Evolutionary conservation across 2,888 invertebrate species (phyloP).

Genomic region (Oxyscelio sp.): DNA sequence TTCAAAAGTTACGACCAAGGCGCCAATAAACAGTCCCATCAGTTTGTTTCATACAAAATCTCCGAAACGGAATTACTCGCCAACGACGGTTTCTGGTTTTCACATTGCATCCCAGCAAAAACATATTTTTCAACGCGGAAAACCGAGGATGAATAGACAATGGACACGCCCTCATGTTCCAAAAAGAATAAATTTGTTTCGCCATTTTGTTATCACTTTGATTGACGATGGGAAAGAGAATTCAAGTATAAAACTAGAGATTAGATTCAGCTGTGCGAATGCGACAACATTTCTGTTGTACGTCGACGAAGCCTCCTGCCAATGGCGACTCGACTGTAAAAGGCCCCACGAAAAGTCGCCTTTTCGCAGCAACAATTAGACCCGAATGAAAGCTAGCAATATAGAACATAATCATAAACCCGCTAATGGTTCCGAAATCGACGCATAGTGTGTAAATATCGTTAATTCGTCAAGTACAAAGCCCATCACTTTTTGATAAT

Average conservation of each 20-base stretch:
- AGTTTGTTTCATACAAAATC: constrained; percentile 40
- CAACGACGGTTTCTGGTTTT: constrained; percentile 20
- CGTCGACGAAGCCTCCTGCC: constrained; percentile 26
- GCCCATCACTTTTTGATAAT: constrained; percentile 39
- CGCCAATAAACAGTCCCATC: constrained; percentile 22
- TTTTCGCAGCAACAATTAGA: constrained; percentile 17
- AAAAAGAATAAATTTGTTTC: constrained; percentile 23
- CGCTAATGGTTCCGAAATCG: constrained; percentile 41
- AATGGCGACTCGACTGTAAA: constrained; percentile 6
- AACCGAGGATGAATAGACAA: neutral
- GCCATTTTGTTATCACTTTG: constrained; percentile 23
- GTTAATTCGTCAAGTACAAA: constrained; percentile 66
- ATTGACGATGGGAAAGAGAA: neutral
- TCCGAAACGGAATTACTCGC: neutral
- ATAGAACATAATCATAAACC: constrained; percentile 63
- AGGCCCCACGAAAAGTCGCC: constrained; percentile 35
- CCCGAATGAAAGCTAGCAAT: constrained; percentile 54
- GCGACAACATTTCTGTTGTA: constrained; percentile 65
- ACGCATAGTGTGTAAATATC: constrained; percentile 50
- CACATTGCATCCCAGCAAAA: constrained; percentile 11
- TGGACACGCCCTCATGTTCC: constrained; percentile 29
- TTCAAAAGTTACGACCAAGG: constrained; percentile 23
- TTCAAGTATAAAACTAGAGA: neutral
- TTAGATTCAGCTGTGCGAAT: constrained; percentile 9
- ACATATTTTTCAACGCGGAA: constrained; percentile 38